Evolutionary conservation across 35 echinoderm and acorn worm species (phyloP).

Genomic region (Eucidaris tribuloides): DNA sequence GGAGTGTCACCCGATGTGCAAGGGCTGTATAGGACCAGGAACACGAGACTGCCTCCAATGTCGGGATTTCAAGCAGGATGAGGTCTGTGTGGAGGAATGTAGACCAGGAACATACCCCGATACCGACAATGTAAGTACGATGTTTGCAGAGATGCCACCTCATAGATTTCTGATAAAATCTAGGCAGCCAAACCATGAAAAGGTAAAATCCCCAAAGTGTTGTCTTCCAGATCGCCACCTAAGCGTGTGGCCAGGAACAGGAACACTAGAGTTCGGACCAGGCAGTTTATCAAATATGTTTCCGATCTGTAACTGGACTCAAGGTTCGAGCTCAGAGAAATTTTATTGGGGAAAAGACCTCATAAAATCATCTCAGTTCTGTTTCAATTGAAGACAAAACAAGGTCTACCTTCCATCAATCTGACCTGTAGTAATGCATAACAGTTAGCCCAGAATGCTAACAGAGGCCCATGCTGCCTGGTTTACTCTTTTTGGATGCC

Average conservation of each 20-base stretch:
- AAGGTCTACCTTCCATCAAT: too few species aligned
- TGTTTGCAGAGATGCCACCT: too few species aligned
- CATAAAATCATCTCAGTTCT: too few species aligned
- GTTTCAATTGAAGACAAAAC: too few species aligned
- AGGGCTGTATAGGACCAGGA: constrained; percentile 43
- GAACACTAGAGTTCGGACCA: neutral
- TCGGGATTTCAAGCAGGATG: constrained; percentile 4
- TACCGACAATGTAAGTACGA: constrained; percentile 7
- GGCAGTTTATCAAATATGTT: neutral
- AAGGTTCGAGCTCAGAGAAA: neutral
- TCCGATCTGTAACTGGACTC: neutral
- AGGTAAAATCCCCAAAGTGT: neutral
- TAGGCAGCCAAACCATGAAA: neutral
- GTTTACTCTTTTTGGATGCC: too few species aligned
- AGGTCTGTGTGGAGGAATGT: constrained; percentile 41
- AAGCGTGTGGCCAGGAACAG: neutral
- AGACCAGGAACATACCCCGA: constrained; percentile 21
- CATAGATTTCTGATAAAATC: too few species aligned
- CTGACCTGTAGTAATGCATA: too few species aligned
- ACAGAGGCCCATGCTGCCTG: too few species aligned
- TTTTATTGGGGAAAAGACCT: too few species aligned
- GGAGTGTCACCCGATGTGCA: constrained; percentile 53
- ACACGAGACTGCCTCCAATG: constrained; percentile 42
- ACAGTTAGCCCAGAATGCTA: too few species aligned
- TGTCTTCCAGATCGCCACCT: too few species aligned